Base-by-base conservation (phyloP, 2,888 invertebrate species). In the Pedicia rivosa region DNA sequence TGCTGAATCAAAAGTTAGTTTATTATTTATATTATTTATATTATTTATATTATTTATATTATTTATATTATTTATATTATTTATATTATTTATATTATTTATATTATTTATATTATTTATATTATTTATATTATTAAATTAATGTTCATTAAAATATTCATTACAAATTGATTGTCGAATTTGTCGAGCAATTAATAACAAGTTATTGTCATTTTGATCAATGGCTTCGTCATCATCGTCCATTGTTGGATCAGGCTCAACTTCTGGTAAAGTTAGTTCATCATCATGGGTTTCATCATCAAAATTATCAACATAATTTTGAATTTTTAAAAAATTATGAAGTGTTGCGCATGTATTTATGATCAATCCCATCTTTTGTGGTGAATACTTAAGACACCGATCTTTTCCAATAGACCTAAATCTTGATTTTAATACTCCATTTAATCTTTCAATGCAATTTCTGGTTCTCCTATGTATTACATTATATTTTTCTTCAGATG, bases 371-470 rank as follows among this genome's bases (percentile, higher is more conserved):
- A 30, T 16, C 16, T 4, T 30, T 4, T 16, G n/a, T 9, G 30
- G 17, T 7, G 30, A 16, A 16, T 30, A 30, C 2, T 30, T 30
- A 4, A 30, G 15, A 31, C 31, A 31, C n/a, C 31, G 9, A n/a
- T 30, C 30, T 30, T 30, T 30, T 16, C 16, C 30, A 3, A 30
- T 6, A 7, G 15, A 30, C 2, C 30, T 7, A 19, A 31, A 19
- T 19, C 31, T 31, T 4, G 19, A 31, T 19, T 31, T 31, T 2
- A 31, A 5, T 4, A 31, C 31, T 2, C 31, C 31, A 31, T 31
- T 31, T 12, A 31, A 13, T n/a, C 31, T 19, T 13, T 31, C 31
- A 19, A 31, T 19, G 7, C 31, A 31, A 19, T 19, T 31, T 19
- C 31, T 16, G 12, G 12, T 19, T 31, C 4, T 12, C 2, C 19